Conservation (phyloP, 2,113 vertebrate species). For the Aptenodytes patagonicus region DNA sequence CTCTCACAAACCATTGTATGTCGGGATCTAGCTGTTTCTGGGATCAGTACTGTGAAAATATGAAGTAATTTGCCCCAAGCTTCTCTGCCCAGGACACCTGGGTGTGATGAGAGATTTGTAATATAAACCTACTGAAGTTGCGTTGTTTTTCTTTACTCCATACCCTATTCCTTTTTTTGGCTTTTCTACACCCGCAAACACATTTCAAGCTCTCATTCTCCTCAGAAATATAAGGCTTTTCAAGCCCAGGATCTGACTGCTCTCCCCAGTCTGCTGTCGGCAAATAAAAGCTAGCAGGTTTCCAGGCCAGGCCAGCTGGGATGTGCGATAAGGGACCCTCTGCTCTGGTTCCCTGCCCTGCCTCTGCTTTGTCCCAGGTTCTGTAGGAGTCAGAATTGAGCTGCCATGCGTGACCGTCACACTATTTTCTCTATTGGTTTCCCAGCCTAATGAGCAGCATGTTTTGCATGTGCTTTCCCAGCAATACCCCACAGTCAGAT, state of each 20-base stretch:
- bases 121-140: background rate
- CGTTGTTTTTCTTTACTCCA: background rate
- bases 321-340: background rate
- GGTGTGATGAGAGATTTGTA: background rate
- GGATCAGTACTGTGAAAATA: background rate
- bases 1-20: background rate
- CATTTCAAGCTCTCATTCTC: background rate
- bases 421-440: background rate
- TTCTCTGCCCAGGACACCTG: background rate
- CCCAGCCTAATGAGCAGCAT: background rate
- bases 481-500: background rate
- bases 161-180: background rate
- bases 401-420: fast-evolving
- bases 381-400: background rate
- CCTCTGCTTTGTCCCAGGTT: background rate
- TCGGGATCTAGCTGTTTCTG: background rate
- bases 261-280: background rate
- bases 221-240: background rate
- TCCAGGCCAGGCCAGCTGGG: background rate
- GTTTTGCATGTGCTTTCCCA: background rate
- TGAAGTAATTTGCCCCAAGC: background rate
- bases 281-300: background rate
- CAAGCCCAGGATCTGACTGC: background rate
- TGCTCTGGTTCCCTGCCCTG: background rate
- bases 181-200: background rate